phyloP scores from a whole-genome alignment of 2,888 invertebrate genomes.

The Steinernema carpocapsae region DNA sequence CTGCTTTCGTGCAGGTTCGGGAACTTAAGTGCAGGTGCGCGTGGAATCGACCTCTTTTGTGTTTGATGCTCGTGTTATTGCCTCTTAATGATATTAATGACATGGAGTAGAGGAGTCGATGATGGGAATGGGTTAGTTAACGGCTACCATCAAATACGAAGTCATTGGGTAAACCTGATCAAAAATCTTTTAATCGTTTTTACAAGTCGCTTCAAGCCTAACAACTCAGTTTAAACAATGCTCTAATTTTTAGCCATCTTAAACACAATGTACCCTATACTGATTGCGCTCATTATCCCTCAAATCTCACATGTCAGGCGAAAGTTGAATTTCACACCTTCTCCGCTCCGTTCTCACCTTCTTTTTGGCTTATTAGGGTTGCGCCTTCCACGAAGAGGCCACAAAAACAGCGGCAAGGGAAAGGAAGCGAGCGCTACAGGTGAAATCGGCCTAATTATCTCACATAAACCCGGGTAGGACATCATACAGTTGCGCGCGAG shows the following conservation, averaged over 20 bases:
- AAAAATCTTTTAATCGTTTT: too few species aligned
- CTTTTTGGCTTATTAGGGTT: constrained; percentile 32
- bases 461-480: constrained; percentile 25
- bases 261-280: not conserved
- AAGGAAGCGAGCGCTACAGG: constrained; percentile 29
- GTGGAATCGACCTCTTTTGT: constrained; percentile 4
- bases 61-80: not conserved
- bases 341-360: constrained; percentile 19
- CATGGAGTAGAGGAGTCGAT: too few species aligned
- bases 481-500: not conserved
- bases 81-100: constrained; percentile 27
- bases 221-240: too few species aligned
- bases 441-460: constrained; percentile 34
- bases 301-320: not conserved
- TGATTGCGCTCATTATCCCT: not conserved
- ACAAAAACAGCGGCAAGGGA: constrained; percentile 26
- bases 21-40: constrained; percentile 28
- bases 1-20: too few species aligned
- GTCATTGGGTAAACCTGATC: too few species aligned
- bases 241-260: too few species aligned
- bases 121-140: too few species aligned
- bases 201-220: too few species aligned
- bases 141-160: too few species aligned
- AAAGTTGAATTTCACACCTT: constrained; percentile 1
- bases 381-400: not conserved